These are phyloP conservation scores for Proctacanthus coquilletti DNA, from an alignment of 1,140 invertebrate species.

Conservation along the genomic window DNA sequence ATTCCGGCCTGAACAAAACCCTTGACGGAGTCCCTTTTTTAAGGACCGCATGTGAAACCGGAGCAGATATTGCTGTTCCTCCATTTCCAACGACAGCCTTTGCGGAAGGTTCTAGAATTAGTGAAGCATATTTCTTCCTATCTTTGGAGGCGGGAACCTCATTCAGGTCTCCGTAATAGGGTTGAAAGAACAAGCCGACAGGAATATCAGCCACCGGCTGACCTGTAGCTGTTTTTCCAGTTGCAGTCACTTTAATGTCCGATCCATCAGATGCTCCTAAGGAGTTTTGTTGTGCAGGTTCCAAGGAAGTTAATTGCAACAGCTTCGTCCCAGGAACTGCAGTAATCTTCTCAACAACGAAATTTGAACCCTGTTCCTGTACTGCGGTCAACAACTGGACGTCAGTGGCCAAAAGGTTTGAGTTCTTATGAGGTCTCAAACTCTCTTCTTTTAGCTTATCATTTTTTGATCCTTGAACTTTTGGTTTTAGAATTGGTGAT, in stretches of 20 bases:
- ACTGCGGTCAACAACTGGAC: constrained; percentile 14
- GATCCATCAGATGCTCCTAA: not conserved
- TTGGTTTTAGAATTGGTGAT: constrained; percentile 6
- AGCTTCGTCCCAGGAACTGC: constrained; percentile 15
- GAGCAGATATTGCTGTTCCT: constrained; percentile 49
- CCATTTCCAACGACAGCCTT: constrained; percentile 41
- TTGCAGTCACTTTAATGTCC: constrained; percentile 25
- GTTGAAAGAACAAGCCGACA: constrained; percentile 22
- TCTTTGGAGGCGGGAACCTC: constrained; percentile 9
- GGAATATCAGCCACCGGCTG: constrained; percentile 21
- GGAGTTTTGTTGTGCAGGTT: not conserved
- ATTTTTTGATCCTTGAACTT: not conserved
- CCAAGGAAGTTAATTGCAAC: not conserved
- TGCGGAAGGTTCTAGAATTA: constrained; percentile 45
- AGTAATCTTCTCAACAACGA: constrained; percentile 23
- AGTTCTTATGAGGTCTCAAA: too few species aligned
- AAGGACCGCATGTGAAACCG: constrained; percentile 40
- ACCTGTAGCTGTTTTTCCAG: constrained; percentile 17
- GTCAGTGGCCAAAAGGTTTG: constrained; percentile 16
- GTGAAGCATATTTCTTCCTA: constrained; percentile 28
- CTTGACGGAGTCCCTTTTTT: constrained; percentile 34
- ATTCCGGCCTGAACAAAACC: constrained; percentile 44
- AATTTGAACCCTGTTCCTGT: constrained; percentile 19
- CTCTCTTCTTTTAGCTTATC: too few species aligned
- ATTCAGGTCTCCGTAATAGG: constrained; percentile 13